Base-by-base conservation (phyloP, 2,888 invertebrate genomes). In the Ormia ochracea region DNA sequence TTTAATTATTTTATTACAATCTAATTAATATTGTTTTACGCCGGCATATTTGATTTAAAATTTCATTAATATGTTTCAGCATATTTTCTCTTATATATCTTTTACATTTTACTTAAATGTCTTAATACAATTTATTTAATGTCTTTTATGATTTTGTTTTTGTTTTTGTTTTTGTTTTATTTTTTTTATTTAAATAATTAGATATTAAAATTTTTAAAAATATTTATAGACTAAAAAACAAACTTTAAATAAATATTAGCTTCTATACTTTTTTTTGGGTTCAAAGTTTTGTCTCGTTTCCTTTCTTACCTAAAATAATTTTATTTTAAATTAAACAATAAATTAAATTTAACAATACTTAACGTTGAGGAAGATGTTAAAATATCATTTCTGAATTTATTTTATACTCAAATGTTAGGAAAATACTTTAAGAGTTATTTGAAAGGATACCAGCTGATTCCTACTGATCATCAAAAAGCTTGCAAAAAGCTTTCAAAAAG, bases 191-290 rank as follows among this genome's bases (percentile, higher is more conserved):
- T 68, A 52, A 12, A 54, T n/a, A 17, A 56, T 14, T 10, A 66
- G 61, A 36, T 33, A 19, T 58, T 50, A 41, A 45, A 38, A 31
- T 17, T 33, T n/a, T 33, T 12, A 21, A 50, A 52, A 56, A 45
- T 74, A 72, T 12, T 23, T 65, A 58, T 36, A 73, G 50, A 78
- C 54, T 14, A 54, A 21, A 69, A 50, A 68, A 74, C 36, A 19
- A 63, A 50, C 38, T 74, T 56, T 77, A 66, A n/a, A 78, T 78
- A 76, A 80, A 76, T 81, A 82, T 78, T 83, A 83, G 83, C 83
- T 83, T 83, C 83, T 83, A 76, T 82, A 81, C 82, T 83, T 83
- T 81, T n/a, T 72, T 72, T 76, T 80, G 54, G 76, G 50, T 72
- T 70, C 50, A 68, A 73, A 43, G 56, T 77, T 66, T 43, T 59